phyloP scores from a whole-genome alignment of 2,888 invertebrate species.

The Drosophila lutescens region DNA sequence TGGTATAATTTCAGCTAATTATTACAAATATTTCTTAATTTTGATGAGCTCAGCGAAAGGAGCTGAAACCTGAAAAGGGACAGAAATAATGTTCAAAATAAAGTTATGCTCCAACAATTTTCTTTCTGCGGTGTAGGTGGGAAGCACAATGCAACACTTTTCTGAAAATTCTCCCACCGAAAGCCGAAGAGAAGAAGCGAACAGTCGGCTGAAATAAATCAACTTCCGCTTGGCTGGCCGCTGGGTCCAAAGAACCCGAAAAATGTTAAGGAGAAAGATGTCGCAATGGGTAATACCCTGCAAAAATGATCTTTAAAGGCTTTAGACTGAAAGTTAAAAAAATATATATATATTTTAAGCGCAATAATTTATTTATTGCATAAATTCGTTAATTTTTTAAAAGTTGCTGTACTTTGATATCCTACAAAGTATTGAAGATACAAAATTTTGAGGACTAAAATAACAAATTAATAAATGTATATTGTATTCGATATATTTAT shows the following conservation, averaged over 20 bases:
- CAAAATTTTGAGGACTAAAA: no score
- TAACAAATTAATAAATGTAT: no score
- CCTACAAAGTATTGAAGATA: no score
- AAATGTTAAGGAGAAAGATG: not conserved
- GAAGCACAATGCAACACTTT: slow-evolving; percentile 71
- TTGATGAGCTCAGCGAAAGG: slow-evolving; percentile 52
- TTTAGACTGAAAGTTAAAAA: no score
- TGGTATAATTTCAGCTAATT: slow-evolving; percentile 52
- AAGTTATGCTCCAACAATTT: slow-evolving; percentile 75
- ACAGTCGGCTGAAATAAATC: slow-evolving; percentile 72
- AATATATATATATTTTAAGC: no score
- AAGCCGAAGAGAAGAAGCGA: slow-evolving; percentile 7
- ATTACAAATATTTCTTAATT: slow-evolving; percentile 74
- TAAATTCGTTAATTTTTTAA: no score
- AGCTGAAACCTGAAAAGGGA: slow-evolving; percentile 27
- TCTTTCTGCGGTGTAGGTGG: slow-evolving; percentile 58
- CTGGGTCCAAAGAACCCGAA: slow-evolving; percentile 36
- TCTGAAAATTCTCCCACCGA: slow-evolving; percentile 70
- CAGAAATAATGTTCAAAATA: slow-evolving; percentile 29
- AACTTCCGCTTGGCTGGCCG: slow-evolving; percentile 81
- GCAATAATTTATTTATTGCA: no score
- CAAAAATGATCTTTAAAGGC: no score
- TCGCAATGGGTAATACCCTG: not conserved
- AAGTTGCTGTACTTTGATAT: no score
- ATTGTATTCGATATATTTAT: no score